A percentile compares a stretch with the other conserved stretches of the same genome.
phyloP scores from a whole-genome alignment of 1,140 invertebrate species.

The Heterodera schachtii region DNA sequence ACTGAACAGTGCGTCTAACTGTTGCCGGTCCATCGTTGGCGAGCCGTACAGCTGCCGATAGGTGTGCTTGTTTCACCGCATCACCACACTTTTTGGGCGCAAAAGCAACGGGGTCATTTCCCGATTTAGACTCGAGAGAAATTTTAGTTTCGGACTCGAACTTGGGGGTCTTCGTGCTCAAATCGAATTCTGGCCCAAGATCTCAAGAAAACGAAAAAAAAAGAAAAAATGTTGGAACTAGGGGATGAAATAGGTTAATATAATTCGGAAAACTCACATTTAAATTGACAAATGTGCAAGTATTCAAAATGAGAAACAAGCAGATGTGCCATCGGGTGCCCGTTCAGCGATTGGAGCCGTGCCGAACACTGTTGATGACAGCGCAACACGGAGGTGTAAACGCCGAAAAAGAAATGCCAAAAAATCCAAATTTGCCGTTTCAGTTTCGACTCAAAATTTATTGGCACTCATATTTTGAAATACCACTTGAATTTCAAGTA shows the following conservation, averaged over 20 bases:
- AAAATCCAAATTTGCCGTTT: not conserved
- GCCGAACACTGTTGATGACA: constrained; percentile 75
- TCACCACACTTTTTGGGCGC: constrained; percentile 74
- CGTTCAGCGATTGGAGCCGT: constrained; percentile 73
- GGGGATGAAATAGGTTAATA: no score
- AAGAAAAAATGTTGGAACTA: no score
- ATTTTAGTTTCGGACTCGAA: no score
- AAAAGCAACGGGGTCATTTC: constrained; percentile 75
- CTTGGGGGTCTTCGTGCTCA: no score
- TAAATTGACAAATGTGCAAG: constrained; percentile 79
- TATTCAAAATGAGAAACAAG: constrained; percentile 77
- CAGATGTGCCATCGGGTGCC: constrained; percentile 73
- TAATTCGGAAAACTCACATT: constrained; percentile 69
- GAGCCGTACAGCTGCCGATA: constrained; percentile 49
- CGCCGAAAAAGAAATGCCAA: constrained; percentile 70
- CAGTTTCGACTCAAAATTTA: no score
- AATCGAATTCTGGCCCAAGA: no score
- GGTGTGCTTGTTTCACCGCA: constrained; percentile 67
- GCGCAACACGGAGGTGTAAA: constrained; percentile 74
- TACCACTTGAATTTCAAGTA: no score
- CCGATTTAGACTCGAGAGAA: no score
- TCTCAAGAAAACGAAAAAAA: no score
- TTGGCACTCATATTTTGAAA: no score
- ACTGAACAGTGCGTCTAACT: constrained; percentile 38
- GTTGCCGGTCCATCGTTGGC: not conserved